A percentile compares a stretch with the other conserved stretches of the same genome.
phyloP scores from a whole-genome alignment of 2,113 vertebrate species.

The Anser brachyrhynchus region DNA sequence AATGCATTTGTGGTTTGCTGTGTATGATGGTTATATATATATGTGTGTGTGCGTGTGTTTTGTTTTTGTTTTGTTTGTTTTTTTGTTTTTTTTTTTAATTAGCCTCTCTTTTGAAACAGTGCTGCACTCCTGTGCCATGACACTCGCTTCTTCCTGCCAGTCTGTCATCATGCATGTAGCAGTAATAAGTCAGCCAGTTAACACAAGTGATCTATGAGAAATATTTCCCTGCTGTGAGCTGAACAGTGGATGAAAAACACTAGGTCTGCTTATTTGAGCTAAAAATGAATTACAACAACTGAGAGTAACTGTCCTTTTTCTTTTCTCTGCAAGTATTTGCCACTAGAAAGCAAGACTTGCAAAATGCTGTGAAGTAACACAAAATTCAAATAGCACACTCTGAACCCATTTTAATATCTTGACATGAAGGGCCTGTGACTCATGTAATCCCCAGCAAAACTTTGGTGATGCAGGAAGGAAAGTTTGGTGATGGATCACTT shows the following conservation, averaged over 20 bases:
- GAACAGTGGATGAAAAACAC: neutral
- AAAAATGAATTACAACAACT: neutral
- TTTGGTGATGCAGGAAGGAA: neutral
- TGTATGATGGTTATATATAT: too few species aligned
- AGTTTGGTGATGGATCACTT: neutral
- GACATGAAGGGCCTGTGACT: neutral
- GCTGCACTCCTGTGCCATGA: rapidly evolving
- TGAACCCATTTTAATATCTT: neutral
- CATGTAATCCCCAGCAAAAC: neutral
- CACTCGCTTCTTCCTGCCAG: neutral
- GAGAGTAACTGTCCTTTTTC: neutral
- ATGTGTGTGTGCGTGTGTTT: too few species aligned
- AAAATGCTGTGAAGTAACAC: neutral
- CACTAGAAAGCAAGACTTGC: neutral
- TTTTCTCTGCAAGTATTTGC: neutral
- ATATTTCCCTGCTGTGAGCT: neutral
- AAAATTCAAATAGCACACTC: neutral
- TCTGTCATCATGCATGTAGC: neutral
- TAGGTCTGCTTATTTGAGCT: neutral
- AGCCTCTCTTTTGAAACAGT: neutral
- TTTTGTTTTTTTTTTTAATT: too few species aligned
- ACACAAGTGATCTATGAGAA: neutral
- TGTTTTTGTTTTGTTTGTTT: too few species aligned
- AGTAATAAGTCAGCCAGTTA: neutral
- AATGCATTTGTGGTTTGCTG: neutral